Base-by-base conservation (phyloP, 2,888 invertebrate species). In the Agriotes lineatus region DNA sequence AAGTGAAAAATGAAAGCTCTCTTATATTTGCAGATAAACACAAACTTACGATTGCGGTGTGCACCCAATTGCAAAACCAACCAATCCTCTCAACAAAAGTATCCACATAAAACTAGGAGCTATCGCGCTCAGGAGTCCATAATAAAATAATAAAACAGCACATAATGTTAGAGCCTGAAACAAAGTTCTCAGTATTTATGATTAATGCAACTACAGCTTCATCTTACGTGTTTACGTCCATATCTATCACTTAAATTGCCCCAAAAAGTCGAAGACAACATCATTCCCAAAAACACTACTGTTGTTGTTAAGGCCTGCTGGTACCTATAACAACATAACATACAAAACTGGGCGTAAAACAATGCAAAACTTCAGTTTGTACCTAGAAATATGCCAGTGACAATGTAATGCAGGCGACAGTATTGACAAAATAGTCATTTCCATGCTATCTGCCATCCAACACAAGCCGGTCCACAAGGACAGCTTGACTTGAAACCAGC, bases 391-490 rank as follows among this genome's bases (percentile, higher is more conserved):
- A 79, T 93, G 92, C 97, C 97, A 97, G 82, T 95, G 94, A 83
- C 97, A 98, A 81, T 96, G 96, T 59, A 98, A 86, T 0, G 97
- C 96, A 9, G 97, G 97, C 12, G 96, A 95, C 37, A 98, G 85
- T 71, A 98, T 96, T 76, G 96, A 96, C 35, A 97, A 86, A 78
- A 98, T 96, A 80, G 97, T 97, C 95, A 97, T 97, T 86, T 97
- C 97, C 97, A 97, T 97, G 62, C 96, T 96, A 83, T 97, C 97
- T 0, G 97, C 96, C 96, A 97, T 97, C 97, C 96, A 94, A 81
- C 95, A 94, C 0, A 95, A 85, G 0, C 95, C 95, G 14, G 95
- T 95, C 79, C 93, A 93, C 14, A 95, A 85, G 0, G 95, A 95
- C 48, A 95, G 82, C 82, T 94, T 94, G 0, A 95, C 93, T 90